Evolutionary conservation across 2,888 invertebrate genomes (phyloP), one percentile per base, ranked within the genome.

Genomic region (Eumacrocentrus americanus): DNA sequence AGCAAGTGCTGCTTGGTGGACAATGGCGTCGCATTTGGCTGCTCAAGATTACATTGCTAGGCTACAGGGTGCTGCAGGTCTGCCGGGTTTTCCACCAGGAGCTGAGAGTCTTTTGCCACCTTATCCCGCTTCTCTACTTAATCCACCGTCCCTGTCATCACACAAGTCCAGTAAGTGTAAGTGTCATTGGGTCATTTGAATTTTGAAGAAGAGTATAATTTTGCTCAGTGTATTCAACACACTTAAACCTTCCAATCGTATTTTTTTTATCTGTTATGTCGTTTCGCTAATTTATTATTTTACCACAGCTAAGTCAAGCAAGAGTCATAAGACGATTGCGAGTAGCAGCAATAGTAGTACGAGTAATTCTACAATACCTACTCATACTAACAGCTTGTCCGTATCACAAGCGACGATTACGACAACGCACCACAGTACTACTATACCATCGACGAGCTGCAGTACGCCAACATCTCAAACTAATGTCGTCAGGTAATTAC

Each of bases 21-120:
- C 91, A 18, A 92, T 94, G 91, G 92, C 93, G 40, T 90, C 90
- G 23, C 93, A 94, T 79, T 83, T 94, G 70, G 93, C 93, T 34
- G 92, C 93, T 0, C 94, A 94, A 80, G 93, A 94, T 81, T 94
- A 94, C 82, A 86, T 94, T 68, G 91, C 91, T 47, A 86, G 92
- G 62, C 82, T 94, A 67, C 93, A 93, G 80, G 80, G 80, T 59
- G 91, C 91, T 2, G 89, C 91, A 6, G 91, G 91, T 18, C 79
- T 92, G 59, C 86, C 86, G 42, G 88, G 87, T 73, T 90, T 92
- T 81, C 86, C 91, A 0, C 89, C 84, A 47, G 81, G 85, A 58
- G 82, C 83, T 50, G 84, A 82, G 64, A 78, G 79, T 64, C 74
- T 80, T 53, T 68, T 81, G 70, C 77, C 84, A 77, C 71, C 88